Conservation (phyloP, 1,140 invertebrate genomes). For the Drosophila setifemur region DNA sequence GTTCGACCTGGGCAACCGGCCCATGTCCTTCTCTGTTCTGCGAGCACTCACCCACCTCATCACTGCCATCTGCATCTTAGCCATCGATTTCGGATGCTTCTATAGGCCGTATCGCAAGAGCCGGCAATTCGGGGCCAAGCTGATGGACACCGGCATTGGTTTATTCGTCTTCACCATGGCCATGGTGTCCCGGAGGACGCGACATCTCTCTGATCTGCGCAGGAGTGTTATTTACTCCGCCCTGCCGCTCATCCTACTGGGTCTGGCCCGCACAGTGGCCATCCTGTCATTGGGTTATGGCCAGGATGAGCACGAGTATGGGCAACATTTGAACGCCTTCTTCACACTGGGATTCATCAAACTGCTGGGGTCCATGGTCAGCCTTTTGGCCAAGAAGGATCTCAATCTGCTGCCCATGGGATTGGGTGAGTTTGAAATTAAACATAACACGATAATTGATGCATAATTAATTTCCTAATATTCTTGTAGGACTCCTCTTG, state of each 20-base stretch:
- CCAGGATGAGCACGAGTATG: conserved; percentile 95
- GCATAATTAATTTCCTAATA: conserved; percentile 82
- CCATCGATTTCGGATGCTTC: conserved; percentile 96
- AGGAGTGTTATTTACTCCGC: conserved; percentile 73
- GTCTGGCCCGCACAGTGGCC: conserved; percentile 86
- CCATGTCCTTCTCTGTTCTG: conserved; percentile 72
- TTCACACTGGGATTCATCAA: conserved; percentile 94
- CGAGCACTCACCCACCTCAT: conserved; percentile 89
- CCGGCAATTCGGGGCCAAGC: conserved; percentile 91
- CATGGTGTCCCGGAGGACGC: conserved; percentile 84
- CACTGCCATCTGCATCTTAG: conserved; percentile 93
- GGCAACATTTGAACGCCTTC: conserved; percentile 98
- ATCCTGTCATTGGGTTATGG: conserved; percentile 90
- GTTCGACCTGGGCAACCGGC: conserved; percentile 56
- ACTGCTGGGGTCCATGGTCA: conserved; percentile 85
- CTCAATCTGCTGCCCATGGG: conserved; percentile 43
- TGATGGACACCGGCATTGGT: conserved; percentile 98
- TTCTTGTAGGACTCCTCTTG: conserved; percentile 81
- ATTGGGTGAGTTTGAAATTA: conserved; percentile 61
- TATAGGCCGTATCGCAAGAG: conserved; percentile 94
- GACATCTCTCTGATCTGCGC: conserved; percentile 52
- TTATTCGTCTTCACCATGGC: conserved; percentile 93
- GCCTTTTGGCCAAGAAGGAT: conserved; percentile 25
- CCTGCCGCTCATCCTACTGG: conserved; percentile 87
- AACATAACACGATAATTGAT: neutral